These are phyloP conservation scores for Vespertilio murinus DNA, from an alignment of 2,797 vertebrate genomes.

Conservation along the genomic window DNA sequence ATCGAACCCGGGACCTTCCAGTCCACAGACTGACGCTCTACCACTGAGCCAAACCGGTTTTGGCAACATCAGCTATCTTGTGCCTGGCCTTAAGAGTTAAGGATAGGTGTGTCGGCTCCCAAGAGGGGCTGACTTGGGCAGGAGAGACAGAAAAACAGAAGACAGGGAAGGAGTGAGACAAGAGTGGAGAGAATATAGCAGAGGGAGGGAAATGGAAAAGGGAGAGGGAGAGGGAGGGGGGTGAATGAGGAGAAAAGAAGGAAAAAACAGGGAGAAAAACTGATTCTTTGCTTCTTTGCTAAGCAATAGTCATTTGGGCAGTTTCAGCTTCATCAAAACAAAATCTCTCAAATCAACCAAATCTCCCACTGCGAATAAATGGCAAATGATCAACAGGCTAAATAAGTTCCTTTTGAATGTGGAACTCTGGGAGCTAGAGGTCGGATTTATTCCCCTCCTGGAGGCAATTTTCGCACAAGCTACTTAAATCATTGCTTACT, in stretches of 20 bases:
- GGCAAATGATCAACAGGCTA: conserved; percentile 65
- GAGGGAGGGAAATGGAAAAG: no score
- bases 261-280: neutral
- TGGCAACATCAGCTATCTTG: neutral
- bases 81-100: neutral
- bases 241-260: neutral
- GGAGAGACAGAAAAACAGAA: neutral
- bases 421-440: conserved; percentile 66
- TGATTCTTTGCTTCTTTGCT: neutral
- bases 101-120: neutral
- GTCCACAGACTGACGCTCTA: no score
- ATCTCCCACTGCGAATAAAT: conserved; percentile 55
- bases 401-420: conserved; percentile 60
- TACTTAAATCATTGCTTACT: conserved; percentile 81
- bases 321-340: conserved; percentile 50
- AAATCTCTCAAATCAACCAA: conserved; percentile 57
- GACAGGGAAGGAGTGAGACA: neutral
- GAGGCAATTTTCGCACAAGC: conserved; percentile 76
- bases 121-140: neutral
- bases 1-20: no score
- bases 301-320: neutral
- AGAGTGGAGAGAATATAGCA: no score
- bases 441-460: conserved; percentile 80
- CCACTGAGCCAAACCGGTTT: no score
- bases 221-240: rapidly evolving